phyloP scores from a whole-genome alignment of 2,888 invertebrate species.

The Gryllus longicercus region DNA sequence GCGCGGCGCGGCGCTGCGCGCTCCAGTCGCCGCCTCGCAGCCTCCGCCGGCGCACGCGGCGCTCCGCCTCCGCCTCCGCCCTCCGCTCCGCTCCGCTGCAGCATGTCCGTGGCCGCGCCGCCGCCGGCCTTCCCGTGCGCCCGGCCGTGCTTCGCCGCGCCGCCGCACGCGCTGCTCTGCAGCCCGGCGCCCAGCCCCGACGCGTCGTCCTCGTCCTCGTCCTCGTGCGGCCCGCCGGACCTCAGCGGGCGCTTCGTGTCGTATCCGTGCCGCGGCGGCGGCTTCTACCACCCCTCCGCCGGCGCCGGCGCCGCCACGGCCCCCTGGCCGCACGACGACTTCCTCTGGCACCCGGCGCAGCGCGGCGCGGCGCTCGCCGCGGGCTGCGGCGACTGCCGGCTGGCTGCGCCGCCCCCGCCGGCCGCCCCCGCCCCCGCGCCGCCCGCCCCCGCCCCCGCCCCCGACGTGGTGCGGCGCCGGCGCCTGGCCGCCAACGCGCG shows the following conservation, averaged over 20 bases:
- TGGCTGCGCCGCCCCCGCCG: constrained; percentile 34
- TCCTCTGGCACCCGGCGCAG: neutral
- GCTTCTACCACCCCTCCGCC: constrained; percentile 12
- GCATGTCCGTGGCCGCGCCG: no score
- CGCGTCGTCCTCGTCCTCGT: constrained; percentile 32
- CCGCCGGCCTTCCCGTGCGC: no score
- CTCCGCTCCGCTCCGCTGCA: no score
- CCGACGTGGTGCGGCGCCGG: constrained; percentile 57
- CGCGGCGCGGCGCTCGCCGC: neutral
- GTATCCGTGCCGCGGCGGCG: constrained; percentile 26
- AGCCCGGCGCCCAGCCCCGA: constrained; percentile 37
- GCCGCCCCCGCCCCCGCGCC: constrained; percentile 1
- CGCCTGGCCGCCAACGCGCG: constrained; percentile 71
- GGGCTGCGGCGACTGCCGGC: neutral
- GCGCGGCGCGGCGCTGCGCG: neutral
- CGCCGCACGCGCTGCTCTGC: no score
- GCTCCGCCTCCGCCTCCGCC: neutral
- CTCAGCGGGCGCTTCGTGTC: constrained; percentile 20
- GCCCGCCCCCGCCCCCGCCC: constrained; percentile 47
- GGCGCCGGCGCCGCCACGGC: constrained; percentile 11
- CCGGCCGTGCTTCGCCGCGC: no score
- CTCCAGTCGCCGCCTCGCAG: neutral
- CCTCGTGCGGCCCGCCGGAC: no score
- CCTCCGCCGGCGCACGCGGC: neutral
- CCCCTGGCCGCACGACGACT: neutral